Percentiles rank a stretch among this genome's conserved stretches.
phyloP scores from a whole-genome alignment of 2,888 invertebrate genomes.

The Torymus texanus region DNA sequence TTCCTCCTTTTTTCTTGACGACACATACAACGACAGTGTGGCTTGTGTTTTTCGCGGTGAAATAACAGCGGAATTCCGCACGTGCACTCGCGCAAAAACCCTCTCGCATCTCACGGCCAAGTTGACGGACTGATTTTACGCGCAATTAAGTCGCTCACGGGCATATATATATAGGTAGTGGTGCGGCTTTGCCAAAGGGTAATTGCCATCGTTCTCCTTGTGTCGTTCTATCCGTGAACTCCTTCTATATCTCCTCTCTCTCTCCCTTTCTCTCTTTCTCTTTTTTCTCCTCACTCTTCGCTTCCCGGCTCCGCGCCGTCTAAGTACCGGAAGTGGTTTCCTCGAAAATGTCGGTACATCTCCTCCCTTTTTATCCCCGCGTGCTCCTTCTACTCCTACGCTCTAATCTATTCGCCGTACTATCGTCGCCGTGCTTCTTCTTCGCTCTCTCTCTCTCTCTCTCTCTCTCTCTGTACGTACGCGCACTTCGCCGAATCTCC shows the following conservation, averaged over 20 bases:
- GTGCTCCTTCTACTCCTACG: neutral
- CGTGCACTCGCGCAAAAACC: neutral
- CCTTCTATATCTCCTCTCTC: constrained; percentile 39
- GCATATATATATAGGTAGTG: constrained; percentile 54
- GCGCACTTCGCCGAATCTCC: constrained; percentile 38
- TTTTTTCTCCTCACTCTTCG: constrained; percentile 24
- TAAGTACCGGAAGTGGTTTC: constrained; percentile 68
- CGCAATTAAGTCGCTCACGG: constrained; percentile 57
- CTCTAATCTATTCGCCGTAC: too few relatives aligned
- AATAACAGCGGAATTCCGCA: constrained; percentile 44
- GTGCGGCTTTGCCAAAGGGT: constrained; percentile 55
- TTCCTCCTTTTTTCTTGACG: constrained; percentile 1
- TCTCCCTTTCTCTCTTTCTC: constrained; percentile 25
- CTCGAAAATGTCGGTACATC: constrained; percentile 60
- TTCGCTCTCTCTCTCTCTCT: neutral
- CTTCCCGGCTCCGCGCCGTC: constrained; percentile 45
- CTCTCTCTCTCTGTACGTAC: neutral
- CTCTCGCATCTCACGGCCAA: constrained; percentile 23
- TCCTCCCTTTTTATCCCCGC: constrained; percentile 9
- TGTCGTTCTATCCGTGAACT: constrained; percentile 23
- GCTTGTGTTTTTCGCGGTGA: constrained; percentile 24
- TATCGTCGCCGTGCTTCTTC: neutral
- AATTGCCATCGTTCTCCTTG: constrained; percentile 56
- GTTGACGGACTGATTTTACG: constrained; percentile 59
- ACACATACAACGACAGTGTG: neutral